Evolutionary conservation across 2,888 invertebrate species (phyloP).

Genomic region (Tridacna crocea): DNA sequence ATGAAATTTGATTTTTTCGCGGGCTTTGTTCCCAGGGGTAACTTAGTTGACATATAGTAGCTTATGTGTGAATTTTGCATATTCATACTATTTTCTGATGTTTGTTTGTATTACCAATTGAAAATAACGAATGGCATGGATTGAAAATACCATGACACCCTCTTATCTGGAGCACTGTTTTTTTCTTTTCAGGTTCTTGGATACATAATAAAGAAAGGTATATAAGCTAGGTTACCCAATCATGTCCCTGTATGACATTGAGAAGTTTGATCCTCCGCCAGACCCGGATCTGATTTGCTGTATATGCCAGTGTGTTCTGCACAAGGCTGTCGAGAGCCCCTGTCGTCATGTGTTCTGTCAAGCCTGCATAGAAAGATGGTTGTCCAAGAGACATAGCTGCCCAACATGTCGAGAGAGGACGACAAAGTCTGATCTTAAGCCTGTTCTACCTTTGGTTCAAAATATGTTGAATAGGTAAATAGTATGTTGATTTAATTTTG

Average conservation of each 20-base stretch:
- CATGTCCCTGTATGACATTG: conserved; percentile 78
- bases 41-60: too few relatives aligned
- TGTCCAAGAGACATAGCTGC: conserved; percentile 71
- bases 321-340: conserved; percentile 77
- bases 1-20: too few relatives aligned
- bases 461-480: conserved; percentile 76
- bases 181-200: too few relatives aligned
- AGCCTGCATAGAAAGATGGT: conserved; percentile 76
- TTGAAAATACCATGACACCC: too few relatives aligned
- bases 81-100: too few relatives aligned
- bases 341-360: conserved; percentile 82
- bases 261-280: conserved; percentile 78
- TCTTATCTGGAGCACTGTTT: too few relatives aligned
- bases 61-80: too few relatives aligned
- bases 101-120: too few relatives aligned
- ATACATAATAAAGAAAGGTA: too few relatives aligned
- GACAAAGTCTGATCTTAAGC: conserved; percentile 64
- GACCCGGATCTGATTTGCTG: conserved; percentile 79
- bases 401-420: conserved; percentile 76
- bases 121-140: too few relatives aligned
- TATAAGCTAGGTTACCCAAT: neutral
- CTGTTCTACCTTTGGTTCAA: conserved; percentile 78
- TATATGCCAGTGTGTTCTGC: conserved; percentile 80
- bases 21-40: too few relatives aligned
- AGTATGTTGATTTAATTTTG: neutral